Evolutionary conservation across 2,113 vertebrate species (phyloP), one percentile per base, ranked within the genome.

Genomic region (Elgaria multicarinata): DNA sequence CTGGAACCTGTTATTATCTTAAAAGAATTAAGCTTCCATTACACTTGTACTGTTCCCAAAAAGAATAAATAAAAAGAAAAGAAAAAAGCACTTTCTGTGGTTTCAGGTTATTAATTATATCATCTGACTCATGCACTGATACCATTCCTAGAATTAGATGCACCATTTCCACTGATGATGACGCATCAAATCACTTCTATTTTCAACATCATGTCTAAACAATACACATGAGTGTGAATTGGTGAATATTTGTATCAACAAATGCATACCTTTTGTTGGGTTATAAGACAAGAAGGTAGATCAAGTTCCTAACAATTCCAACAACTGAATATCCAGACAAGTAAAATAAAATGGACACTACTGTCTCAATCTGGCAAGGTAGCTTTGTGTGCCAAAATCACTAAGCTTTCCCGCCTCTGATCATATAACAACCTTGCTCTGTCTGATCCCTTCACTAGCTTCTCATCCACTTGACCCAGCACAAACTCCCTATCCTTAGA

Each of bases 101-200:
- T 55, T 69, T 50, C 44, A 67, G 28, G 39, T 79, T 69, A 87
- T 79, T 67, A 87, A 79, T 78, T 55, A 87, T 78, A 78, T 3
- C 44, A 55, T 80, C 78, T 87, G 77, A 80, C 76, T 80, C 77
- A 81, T 80, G 66, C 28, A 46, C 66, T 85, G 66, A 53, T 22
- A 6, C 44, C 75, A 87, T 87, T 80, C 86, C 77, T 77, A 53
- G 76, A 81, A 87, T 53, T 87, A 55, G 64, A 67, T 50, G 12
- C 62, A 42, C n/a, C 71, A 67, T 87, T 87, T 79, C 64, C 46
- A 53, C 22, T 81, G 26, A 31, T 55, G 26, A 39, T 55, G 46
- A 71, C 71, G 42, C 33, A 87, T 87, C 77, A 69, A 80, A 53
- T 80, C 64, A 87, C 8, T 69, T 80, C 76, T 80, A 80, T 87